Evolutionary conservation across 2,888 invertebrate genomes (phyloP), one percentile per base, ranked within the genome.

Genomic region (Oscheius sp.): DNA sequence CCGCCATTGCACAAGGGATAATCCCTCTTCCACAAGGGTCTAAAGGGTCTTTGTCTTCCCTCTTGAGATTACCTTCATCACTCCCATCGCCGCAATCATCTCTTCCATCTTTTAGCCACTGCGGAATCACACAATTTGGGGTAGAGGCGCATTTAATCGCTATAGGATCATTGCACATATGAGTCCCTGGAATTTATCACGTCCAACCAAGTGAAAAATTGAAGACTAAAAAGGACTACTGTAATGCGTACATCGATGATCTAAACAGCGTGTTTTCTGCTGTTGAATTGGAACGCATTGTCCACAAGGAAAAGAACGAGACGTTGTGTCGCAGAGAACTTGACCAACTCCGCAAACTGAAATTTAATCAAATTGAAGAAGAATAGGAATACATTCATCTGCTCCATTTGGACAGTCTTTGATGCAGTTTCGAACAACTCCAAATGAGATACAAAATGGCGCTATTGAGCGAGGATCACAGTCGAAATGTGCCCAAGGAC

Each of bases 81-180:
- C 77, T 77, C 6, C 78, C 76, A 71, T 84, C 84, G 20, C 81
- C 82, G 69, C 84, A 84, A 52, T 84, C 84, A 58, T 84, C 73
- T 25, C 71, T 72, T 5, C 82, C 82, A 52, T 84, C 83, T 66
- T 75, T 75, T 31, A 84, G 48, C 84, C 84, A 84, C 42, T 78
- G 72, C 2, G 65, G 66, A 37, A 79, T 77, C 0, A 84, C 79
- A 48, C 84, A 84, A 69, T 84, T 84, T 50, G 65, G 55, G 1
- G 77, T 83, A 20, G 69, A 69, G 10, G 70, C 70, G 50, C 83
- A 83, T 64, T 77, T 73, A 42, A 76, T 70, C 0, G 80, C 74
- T 29, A 72, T 64, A 10, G 72, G 68, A 27, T 80, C 77, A 6
- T 50, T 57, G 55, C 82, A 82, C 23, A 82, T 57, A 42, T 76